Percentiles rank a stretch among this genome's conserved stretches.
Evolutionary conservation across 2,113 vertebrate species (phyloP).

Genomic region (Fregata magnificens): DNA sequence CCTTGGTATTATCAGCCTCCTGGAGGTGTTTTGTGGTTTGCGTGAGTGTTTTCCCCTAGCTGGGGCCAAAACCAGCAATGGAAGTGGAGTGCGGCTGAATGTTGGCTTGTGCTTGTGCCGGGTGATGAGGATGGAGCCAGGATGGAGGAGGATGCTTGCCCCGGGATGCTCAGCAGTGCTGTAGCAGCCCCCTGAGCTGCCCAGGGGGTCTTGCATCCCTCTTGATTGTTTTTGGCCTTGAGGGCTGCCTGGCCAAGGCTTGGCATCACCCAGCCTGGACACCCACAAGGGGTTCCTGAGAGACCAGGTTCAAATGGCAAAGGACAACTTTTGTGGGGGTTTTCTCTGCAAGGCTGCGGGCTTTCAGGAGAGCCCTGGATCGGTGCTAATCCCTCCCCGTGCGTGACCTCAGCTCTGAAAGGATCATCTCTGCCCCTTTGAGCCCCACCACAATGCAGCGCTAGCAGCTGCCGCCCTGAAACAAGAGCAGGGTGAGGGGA

Average conservation of each 20-base stretch:
- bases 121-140: neutral
- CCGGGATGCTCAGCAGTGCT: rapidly evolving
- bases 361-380: neutral
- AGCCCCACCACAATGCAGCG: neutral
- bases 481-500: neutral
- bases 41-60: neutral
- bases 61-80: neutral
- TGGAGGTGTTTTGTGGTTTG: neutral
- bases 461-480: neutral
- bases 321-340: neutral
- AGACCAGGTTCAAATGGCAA: neutral
- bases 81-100: neutral
- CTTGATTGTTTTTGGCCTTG: neutral
- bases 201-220: neutral
- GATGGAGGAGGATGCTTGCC: neutral
- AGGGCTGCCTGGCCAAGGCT: neutral
- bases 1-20: neutral
- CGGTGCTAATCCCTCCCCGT: neutral
- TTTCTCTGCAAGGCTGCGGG: neutral
- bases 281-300: neutral
- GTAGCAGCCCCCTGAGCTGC: neutral
- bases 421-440: neutral
- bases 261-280: rapidly evolving
- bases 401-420: neutral
- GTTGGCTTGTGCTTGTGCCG: neutral